Evolutionary conservation across 2,113 vertebrate species (phyloP), one percentile per base, ranked within the genome.

Genomic region (Ondatra zibethicus): DNA sequence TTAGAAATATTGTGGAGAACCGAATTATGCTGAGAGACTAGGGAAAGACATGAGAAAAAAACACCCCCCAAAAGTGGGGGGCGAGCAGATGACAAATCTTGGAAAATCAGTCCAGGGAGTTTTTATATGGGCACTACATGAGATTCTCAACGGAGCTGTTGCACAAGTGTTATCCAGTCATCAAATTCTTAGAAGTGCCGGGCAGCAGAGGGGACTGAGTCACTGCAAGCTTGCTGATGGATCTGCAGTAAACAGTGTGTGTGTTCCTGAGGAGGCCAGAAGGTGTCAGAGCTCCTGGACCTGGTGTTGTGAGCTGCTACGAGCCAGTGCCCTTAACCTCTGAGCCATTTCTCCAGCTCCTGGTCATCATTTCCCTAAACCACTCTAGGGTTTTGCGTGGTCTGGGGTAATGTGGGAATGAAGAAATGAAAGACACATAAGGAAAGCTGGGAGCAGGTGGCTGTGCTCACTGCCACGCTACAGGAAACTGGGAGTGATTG

Each of bases 31-130:
- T 45, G 81, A 47, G 68, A 86, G 17, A 77, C 72, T 50, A 14
- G 31, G 36, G 58, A 63, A 96, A 68, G 11, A 50, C 5, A 55
- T 55, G 31, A 17, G 14, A 45, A 21, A 70, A n/a, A n/a, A 58
- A 58, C 19, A 58, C 19, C 58, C 19, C 58, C 7, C 21, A 65
- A 89, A 45, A 80, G 39, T 21, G 19, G 58, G 58, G 55, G 19
- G 19, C 1, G 92, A 3, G 86, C 80, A 86, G 23, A 58, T 50
- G 9, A 50, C 94, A 50, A 88, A 65, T 92, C 93, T 29, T 81
- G 52, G 58, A 76, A 90, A 92, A 61, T 93, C 61, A 72, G 33
- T 94, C 7, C 42, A 89, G 17, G 66, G 58, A 97, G 50, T 50
- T 84, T 84, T 88, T 58, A 94, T 52, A 63, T 1, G 27, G 76